phyloP scores from a whole-genome alignment of 2,113 vertebrate species.

The Pelodiscus sinensis region DNA sequence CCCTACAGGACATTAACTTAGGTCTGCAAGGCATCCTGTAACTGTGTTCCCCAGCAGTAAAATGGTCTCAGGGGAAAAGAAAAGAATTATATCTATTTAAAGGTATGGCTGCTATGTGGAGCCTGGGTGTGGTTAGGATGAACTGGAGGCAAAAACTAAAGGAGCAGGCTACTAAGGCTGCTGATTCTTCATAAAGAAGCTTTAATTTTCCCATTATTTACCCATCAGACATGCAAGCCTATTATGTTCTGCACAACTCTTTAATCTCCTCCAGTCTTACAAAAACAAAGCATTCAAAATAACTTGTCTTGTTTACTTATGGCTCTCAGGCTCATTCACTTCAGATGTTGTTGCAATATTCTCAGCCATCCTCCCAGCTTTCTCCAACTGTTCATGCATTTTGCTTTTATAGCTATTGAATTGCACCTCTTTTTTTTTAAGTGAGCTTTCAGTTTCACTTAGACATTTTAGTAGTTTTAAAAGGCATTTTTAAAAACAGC shows the following conservation, averaged over 20 bases:
- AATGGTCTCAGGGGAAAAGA: no score
- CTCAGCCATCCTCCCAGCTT: neutral
- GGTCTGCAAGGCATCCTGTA: no score
- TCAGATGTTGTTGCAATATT: neutral
- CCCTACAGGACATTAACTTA: neutral
- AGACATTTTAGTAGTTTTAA: neutral
- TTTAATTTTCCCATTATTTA: neutral
- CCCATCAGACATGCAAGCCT: neutral
- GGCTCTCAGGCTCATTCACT: neutral
- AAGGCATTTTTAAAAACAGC: neutral
- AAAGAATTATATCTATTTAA: no score
- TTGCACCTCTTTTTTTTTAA: neutral
- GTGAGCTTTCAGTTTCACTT: neutral
- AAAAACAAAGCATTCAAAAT: neutral
- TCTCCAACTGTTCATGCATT: neutral
- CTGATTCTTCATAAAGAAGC: neutral
- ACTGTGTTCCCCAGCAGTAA: no score
- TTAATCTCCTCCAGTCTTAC: conserved; percentile 1
- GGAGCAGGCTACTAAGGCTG: neutral
- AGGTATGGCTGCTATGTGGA: no score
- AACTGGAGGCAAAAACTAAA: no score
- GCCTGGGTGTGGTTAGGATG: no score
- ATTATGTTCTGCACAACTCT: neutral
- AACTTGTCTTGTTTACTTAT: neutral
- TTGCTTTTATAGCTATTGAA: neutral